Evolutionary conservation across 2,113 vertebrate genomes (phyloP), one percentile per base, ranked within the genome.

Genomic region (Ardeotis arabs): DNA sequence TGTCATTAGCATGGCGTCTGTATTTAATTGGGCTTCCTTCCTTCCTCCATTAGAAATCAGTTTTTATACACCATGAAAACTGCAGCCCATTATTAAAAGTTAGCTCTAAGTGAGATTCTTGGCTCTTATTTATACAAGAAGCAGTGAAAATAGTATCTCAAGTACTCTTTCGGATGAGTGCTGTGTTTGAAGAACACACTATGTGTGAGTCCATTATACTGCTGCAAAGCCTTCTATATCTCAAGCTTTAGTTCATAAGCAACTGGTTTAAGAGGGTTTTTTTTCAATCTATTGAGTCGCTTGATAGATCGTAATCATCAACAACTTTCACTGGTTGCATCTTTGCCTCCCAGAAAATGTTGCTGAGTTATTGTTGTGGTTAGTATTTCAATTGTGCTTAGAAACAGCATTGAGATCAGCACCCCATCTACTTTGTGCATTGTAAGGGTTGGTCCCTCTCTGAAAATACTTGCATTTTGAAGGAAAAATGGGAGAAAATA

Each of bases 1-100:
- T 95, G 95, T 97, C 91, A 96, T 96, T 97, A 97, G 50, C 63
- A 95, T 89, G 84, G 95, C 95, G 95, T 97, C 96, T 96, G 52
- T 97, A 95, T 96, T 97, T 97, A 96, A 95, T 97, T 87, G 87
- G 58, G 96, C 92, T 97, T 96, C 95, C 87, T 93, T 84, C 85
- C 89, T 85, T 96, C 84, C 94, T 96, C 89, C 96, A 93, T 95
- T 90, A 92, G 84, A 97, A 96, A 95, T 95, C 44, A 53, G 76
- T 58, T 92, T 96, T 93, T 95, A 94, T 92, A 89, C 45, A 93
- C 81, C 27, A 66, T 89, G 90, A 93, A 96, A 91, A 60, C 69
- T 93, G 45, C 18, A 94, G 69, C 62, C 77, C 62, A 93, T 92
- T 93, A 95, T 95, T 96, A 96, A 84, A 93, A 79, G 39, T 56